Evolutionary conservation across 2,113 vertebrate genomes (phyloP).

Genomic region (Cettia cetti): DNA sequence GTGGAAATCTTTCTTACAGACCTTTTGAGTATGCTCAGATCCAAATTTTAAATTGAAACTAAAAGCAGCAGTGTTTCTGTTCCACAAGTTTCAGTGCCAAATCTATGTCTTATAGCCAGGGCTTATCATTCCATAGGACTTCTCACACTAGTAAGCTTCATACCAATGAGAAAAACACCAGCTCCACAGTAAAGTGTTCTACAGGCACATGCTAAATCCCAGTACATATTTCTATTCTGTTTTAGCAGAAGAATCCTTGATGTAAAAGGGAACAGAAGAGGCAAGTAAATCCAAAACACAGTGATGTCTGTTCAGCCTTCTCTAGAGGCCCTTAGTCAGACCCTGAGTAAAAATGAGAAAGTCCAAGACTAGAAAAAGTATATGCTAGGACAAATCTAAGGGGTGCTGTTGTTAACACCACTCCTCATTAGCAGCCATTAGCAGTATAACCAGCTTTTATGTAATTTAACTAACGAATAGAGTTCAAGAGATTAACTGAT

Average conservation of each 20-base stretch:
- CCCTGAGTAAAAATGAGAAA: neutral
- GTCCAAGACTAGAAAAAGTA: neutral
- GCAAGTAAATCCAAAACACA: neutral
- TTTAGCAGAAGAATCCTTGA: neutral
- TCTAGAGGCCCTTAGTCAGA: neutral
- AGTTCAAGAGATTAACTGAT: neutral
- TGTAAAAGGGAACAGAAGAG: neutral
- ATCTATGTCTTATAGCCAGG: neutral
- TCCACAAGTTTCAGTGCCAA: neutral
- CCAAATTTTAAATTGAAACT: neutral
- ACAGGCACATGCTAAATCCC: neutral
- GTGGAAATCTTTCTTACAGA: neutral
- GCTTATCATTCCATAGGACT: neutral
- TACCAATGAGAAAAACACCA: neutral
- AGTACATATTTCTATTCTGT: neutral
- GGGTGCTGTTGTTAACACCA: neutral
- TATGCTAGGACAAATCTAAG: neutral
- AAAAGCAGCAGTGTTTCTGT: neutral
- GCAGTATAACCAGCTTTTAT: neutral
- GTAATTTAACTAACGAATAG: neutral
- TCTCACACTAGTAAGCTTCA: neutral
- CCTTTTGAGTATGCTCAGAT: neutral
- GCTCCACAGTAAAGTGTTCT: neutral
- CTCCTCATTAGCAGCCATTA: neutral
- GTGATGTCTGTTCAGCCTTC: neutral